Base-by-base conservation (phyloP, 2,797 vertebrate genomes). In the Calcarius lapponicus region DNA sequence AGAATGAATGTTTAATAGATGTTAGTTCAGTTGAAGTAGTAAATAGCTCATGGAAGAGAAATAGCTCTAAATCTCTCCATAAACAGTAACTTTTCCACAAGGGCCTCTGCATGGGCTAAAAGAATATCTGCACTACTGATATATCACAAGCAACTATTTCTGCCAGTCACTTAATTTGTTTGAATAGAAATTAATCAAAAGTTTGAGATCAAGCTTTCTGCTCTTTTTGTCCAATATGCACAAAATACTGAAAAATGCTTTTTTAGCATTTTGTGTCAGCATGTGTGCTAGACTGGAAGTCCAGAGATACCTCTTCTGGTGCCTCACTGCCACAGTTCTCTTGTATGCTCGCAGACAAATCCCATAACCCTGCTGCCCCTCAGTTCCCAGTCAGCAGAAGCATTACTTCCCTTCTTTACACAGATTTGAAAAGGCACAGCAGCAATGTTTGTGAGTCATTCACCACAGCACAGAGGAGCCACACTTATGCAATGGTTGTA, bases 1-100 rank as follows among this genome's bases (percentile, higher is more conserved):
- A 13, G 58, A 90, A 90, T 87, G 12, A 90, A 95, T 74, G 86
- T 79, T 96, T 95, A 95, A 95, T 91, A 96, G 86, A 93, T 80
- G 81, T 85, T 90, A 93, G 67, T 60, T 92, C 80, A 80, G 72
- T 6, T 65, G 71, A 88, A 78, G 75, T 19, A 82, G 81, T 79
- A 94, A 94, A 94, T 69, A 95, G 86, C 61, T 86, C 38, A 70
- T 25, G 20, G 66, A 80, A 80, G 31, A 88, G 54, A 91, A 90
- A 90, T 4, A 74, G 64, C 40, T 91, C 62, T 83, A 87, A 92
- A 90, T 60, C 34, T 88, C 62, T 78, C 85, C 40, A 42, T 69
- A 95, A 95, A 78, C 28, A 91, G 53, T 32, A 24, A 28, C 66
- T 94, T 66, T 85, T 90, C 47, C 34, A 80, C 28, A 76, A 81